Conservation (phyloP, 2,797 vertebrate species). For the Lepus oiostolus region DNA sequence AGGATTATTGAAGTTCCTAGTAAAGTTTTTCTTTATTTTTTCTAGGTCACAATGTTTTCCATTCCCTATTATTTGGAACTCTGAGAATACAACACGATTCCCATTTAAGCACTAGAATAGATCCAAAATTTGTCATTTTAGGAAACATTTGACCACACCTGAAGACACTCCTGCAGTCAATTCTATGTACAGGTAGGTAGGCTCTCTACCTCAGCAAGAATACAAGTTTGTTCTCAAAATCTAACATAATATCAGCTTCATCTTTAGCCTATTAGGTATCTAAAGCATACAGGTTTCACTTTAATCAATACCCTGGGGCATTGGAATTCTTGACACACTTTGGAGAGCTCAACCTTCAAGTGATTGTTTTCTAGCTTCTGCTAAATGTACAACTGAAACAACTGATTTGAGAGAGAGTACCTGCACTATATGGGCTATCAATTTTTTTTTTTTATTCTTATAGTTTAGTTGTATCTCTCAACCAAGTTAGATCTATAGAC, state of each 20-base stretch:
- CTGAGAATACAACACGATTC: background rate
- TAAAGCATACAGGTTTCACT: background rate
- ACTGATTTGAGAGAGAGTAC: slow-evolving; percentile 4
- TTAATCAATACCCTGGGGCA: slow-evolving; percentile 48
- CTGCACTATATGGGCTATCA: background rate
- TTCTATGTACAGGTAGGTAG: slow-evolving; percentile 13
- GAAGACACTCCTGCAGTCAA: slow-evolving; percentile 8
- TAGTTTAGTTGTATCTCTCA: slow-evolving; percentile 20
- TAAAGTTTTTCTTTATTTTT: slow-evolving; percentile 31
- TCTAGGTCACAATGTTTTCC: slow-evolving; percentile 24
- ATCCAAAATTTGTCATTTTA: background rate
- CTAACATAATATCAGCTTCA: slow-evolving; percentile 21
- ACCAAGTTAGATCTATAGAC: background rate
- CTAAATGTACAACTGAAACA: slow-evolving; percentile 10
- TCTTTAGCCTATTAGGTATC: background rate
- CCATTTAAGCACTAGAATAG: slow-evolving; percentile 15
- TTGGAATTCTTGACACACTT: background rate
- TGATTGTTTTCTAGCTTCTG: background rate
- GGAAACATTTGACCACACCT: slow-evolving; percentile 41
- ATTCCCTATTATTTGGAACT: background rate
- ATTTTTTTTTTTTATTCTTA: background rate
- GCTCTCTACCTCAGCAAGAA: slow-evolving; percentile 31
- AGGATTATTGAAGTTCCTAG: background rate
- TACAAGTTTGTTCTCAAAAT: slow-evolving; percentile 35
- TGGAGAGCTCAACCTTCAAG: slow-evolving; percentile 12